Conservation (phyloP, 2,797 vertebrate genomes). For the Scarus forsteni region DNA sequence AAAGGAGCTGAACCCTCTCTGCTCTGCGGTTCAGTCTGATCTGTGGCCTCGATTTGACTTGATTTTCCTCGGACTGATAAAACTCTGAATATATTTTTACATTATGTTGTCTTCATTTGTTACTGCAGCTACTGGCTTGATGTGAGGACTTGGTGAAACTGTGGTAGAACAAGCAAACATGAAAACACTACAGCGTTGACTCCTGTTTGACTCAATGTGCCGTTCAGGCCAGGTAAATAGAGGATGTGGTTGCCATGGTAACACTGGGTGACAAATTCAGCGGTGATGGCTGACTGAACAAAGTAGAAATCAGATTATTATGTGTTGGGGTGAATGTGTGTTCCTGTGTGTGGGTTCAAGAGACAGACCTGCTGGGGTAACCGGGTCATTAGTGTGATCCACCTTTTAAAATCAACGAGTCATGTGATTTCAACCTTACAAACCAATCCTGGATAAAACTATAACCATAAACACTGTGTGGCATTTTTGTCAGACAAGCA, state of each 20-base stretch:
- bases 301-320: background rate
- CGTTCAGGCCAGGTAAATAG: constrained; percentile 22
- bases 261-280: background rate
- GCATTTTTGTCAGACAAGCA: too few relatives aligned
- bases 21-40: constrained; percentile 7
- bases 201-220: constrained; percentile 7
- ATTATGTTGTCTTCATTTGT: background rate
- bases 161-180: background rate
- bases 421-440: too few relatives aligned
- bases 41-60: background rate
- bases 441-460: too few relatives aligned
- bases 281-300: constrained; percentile 17
- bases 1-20: constrained; percentile 1
- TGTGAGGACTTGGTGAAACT: constrained; percentile 3
- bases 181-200: background rate
- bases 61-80: background rate
- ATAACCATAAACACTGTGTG: too few relatives aligned
- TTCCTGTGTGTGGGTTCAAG: background rate
- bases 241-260: constrained; percentile 46
- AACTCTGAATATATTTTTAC: background rate
- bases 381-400: too few relatives aligned
- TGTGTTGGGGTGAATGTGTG: constrained; percentile 7
- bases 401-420: too few relatives aligned
- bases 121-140: too few relatives aligned
- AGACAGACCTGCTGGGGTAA: background rate